phyloP scores from a whole-genome alignment of 64 coral and sea anemone species.

The Montipora foliosa region DNA sequence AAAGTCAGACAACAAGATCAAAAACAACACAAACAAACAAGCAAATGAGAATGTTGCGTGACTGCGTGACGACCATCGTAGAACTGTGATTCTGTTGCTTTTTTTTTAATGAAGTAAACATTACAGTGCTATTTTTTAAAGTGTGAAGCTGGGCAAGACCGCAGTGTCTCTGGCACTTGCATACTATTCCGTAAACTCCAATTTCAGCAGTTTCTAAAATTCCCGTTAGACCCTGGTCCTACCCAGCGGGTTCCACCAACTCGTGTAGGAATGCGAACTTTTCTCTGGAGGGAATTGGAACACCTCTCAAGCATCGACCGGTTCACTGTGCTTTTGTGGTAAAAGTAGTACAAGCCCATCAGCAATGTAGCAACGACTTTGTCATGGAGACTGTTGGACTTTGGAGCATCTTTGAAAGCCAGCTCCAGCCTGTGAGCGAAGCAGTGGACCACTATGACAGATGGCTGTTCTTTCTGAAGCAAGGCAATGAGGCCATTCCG shows the following conservation, averaged over 20 bases:
- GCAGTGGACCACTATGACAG: constrained; percentile 57
- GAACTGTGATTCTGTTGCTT: no score
- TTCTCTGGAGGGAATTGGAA: constrained; percentile 35
- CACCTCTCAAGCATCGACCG: constrained; percentile 43
- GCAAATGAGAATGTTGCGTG: no score
- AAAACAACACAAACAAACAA: no score
- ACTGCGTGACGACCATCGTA: no score
- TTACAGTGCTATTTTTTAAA: no score
- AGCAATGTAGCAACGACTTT: constrained; percentile 15
- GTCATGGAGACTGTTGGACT: constrained; percentile 72
- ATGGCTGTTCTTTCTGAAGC: constrained; percentile 43
- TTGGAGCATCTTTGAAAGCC: no score
- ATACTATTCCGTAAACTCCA: no score
- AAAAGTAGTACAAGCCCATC: neutral
- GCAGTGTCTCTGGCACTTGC: no score
- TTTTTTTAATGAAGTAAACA: no score
- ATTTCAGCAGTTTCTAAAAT: no score
- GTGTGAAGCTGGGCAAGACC: no score
- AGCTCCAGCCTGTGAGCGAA: constrained; percentile 61
- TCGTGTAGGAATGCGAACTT: constrained; percentile 17
- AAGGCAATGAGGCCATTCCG: constrained; percentile 63
- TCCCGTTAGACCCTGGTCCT: neutral
- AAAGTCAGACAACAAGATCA: no score
- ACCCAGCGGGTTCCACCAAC: constrained; percentile 1
- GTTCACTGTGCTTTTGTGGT: constrained; percentile 46